phyloP scores from a whole-genome alignment of 2,888 invertebrate species.

The Pollenia labialis region DNA sequence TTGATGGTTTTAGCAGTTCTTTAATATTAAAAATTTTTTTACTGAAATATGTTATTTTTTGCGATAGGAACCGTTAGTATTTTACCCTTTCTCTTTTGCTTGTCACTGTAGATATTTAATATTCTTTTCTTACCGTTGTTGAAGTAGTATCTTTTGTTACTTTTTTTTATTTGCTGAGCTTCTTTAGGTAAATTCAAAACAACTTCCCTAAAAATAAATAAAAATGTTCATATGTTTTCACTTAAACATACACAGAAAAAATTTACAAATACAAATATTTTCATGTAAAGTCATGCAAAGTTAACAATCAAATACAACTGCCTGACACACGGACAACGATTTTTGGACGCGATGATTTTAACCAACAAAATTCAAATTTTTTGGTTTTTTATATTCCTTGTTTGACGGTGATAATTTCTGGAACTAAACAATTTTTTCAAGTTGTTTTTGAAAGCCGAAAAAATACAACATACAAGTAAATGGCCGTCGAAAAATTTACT shows the following conservation, averaged over 20 bases:
- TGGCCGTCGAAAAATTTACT: conserved; percentile 63
- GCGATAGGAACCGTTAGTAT: background rate
- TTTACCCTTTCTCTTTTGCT: background rate
- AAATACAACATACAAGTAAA: conserved; percentile 22
- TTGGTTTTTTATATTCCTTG: conserved; percentile 35
- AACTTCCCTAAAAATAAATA: background rate
- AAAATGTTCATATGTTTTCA: background rate
- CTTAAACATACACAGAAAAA: background rate
- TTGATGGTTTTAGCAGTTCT: too few species aligned
- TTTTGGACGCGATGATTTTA: conserved; percentile 44
- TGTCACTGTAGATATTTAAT: background rate
- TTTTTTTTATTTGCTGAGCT: background rate
- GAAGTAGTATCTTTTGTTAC: too few species aligned
- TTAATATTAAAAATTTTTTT: too few species aligned
- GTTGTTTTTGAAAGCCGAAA: background rate
- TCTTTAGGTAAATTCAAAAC: conserved; percentile 7
- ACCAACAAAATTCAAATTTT: conserved; percentile 43
- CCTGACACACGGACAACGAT: conserved; percentile 18
- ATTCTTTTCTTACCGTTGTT: background rate
- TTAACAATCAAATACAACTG: conserved; percentile 38
- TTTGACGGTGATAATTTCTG: conserved; percentile 26
- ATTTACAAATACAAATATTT: conserved; percentile 27
- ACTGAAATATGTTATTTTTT: too few species aligned
- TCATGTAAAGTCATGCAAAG: conserved; percentile 50
- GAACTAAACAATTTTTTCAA: background rate